Evolutionary conservation across 92 coral and sea anemone genomes (phyloP), one percentile per base, ranked within the genome.

Genomic region (Epizoanthus stellaris): DNA sequence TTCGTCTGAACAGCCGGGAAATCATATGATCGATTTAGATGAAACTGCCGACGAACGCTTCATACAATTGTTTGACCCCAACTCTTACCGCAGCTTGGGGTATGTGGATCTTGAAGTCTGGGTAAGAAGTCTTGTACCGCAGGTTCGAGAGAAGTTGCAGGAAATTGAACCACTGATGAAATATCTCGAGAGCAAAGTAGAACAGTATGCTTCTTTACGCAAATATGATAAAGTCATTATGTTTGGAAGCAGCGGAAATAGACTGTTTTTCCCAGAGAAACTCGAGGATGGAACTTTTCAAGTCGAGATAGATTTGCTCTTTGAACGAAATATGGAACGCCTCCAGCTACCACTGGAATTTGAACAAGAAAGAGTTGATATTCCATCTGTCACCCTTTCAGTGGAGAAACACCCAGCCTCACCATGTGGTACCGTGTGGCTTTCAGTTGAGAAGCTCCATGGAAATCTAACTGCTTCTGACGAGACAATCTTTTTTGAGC

Each of bases 301-400:
- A 52, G 81, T 83, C 38, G 87, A 83, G 87, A 83, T 83, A 15
- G 87, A 83, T 83, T 52, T 83, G 87, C 87, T 83, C 19, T 83
- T 83, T 83, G 87, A 83, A 70, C 80, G 73, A 63, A 79, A 83
- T 58, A 69, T 79, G 52, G 36, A 73, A 47, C 70, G 69, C 14
- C 68, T 83, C 56, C 57, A 76, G 25, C 43, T 83, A 69, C 87
- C 87, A 25, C 3, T 52, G 56, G 66, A 67, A 49, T 70, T 56
- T 39, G 77, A 49, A 69, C 53, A 57, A 58, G 80, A 23, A 69
- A 11, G 14, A 7, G 56, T 52, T 52, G 56, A 52, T 52, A 52
- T 2, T 13, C 56, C 56, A 7, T 52, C 12, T 52, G 56, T 52
- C 56, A 9, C 56, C 56, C 79, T 69, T 2, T 65, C 49, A 54